Conservation (phyloP, 53 echinoderm and acorn worm genomes). For the Apostichopus leukothele region DNA sequence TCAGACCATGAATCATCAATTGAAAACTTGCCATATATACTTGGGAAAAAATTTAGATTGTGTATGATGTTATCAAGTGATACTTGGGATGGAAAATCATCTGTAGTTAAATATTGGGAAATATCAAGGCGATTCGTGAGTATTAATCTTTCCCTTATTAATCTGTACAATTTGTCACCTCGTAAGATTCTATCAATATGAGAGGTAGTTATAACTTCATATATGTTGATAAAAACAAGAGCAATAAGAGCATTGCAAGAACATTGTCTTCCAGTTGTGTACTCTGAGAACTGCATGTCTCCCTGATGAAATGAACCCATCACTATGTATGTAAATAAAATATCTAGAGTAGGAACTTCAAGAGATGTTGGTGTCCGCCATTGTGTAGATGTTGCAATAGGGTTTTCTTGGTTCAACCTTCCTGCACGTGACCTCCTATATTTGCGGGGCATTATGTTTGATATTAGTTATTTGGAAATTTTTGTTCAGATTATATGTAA, state of each 20-base stretch:
- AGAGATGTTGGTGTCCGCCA: too few species aligned
- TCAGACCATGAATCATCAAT: not conserved
- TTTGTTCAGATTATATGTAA: too few species aligned
- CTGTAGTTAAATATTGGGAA: not conserved
- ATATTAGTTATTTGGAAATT: too few species aligned
- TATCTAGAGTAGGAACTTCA: too few species aligned
- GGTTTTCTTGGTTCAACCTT: too few species aligned
- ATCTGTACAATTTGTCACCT: slow-evolving; percentile 2
- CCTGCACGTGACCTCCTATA: too few species aligned
- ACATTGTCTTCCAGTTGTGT: slow-evolving; percentile 5
- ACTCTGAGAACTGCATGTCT: not conserved
- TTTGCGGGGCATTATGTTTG: too few species aligned
- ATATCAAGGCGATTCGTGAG: not conserved
- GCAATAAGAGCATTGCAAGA: slow-evolving; percentile 19
- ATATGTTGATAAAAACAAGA: not conserved
- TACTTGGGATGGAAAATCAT: not conserved
- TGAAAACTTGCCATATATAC: not conserved
- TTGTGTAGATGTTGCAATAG: too few species aligned
- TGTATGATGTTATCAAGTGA: not conserved
- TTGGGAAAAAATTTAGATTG: not conserved
- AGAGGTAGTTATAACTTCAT: not conserved
- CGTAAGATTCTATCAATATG: not conserved
- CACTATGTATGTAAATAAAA: not conserved
- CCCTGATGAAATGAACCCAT: not conserved
- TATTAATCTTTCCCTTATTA: not conserved